Base-by-base conservation (phyloP, 1,140 invertebrate species). In the Neelides sp. region DNA sequence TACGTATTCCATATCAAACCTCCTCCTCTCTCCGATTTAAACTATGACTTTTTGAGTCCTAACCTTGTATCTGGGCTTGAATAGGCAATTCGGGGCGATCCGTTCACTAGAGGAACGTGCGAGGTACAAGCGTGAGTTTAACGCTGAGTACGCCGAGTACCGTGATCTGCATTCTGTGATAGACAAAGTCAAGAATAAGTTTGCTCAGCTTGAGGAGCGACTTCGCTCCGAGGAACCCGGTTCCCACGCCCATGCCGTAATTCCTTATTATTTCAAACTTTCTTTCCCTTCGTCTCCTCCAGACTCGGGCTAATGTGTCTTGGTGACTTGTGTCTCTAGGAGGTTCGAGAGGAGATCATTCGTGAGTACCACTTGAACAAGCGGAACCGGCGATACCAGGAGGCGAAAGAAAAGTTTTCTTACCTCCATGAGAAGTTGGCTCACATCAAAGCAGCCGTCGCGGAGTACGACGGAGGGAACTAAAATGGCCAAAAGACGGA, bases 361-460 rank as follows among this genome's bases (percentile, higher is more conserved):
- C 69, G 75, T 56, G 84, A 90, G 69, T 94, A 92, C 69, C 68
- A 80, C 54, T 72, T 77, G 50, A 82, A 79, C 57, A 86, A 85
- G 65, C 75, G 75, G 61, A 79, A 90, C 69, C 67, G 70, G 3
- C 71, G 74, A 41, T 84, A 85, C 63, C 74, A 79, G 58, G 73
- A 78, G 51, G 75, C 79, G 54, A 83, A 82, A 66, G 69, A 71
- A 60, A 75, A 84, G 51, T 87, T 88, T 65, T 75, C 84, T 52
- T 90, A 87, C 68, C 73, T 94, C 58, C 87, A 93, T 65, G 78
- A 80, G 43, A 94, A 93, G 66, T 72, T 94, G 66, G 82, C 82
- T 52, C 83, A 91, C 66, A 90, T 93, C 64, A 93, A 93, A 69
- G 74, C 77, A 58, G 73, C 90, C 63, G 85, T 93, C 15, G 64